Base-by-base conservation (phyloP, 2,888 invertebrate genomes). In the Pyrocoelia pectoralis region DNA sequence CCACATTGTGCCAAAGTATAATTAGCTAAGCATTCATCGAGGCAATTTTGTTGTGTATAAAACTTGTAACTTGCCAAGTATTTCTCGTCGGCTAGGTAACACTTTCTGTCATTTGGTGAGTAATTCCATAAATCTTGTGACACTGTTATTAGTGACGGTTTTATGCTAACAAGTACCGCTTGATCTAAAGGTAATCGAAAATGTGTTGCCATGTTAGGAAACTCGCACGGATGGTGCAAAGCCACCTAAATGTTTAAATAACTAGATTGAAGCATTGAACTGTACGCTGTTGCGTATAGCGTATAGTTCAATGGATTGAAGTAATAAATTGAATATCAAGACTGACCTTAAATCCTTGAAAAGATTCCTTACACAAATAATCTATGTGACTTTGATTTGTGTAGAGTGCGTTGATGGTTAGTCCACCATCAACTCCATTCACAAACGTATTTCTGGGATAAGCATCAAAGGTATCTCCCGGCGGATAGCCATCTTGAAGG, bases 81-180 rank as follows among this genome's bases (percentile, higher is more conserved):
- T 12, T 87, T 83, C 73, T 89, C 89, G 56, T 78, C 81, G 67
- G 87, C 85, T 74, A 88, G 89, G 77, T 84, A 88, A 72, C 88
- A 89, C 74, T 86, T 86, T 2, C 88, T 84, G 38, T 87, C 85
- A 19, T 81, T 77, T 0, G 89, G 86, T 46, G 84, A 82, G 66
- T 89, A 89, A 55, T 86, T 83, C 69, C 81, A 82, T 1, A 89
- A 78, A n/a, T 87, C 87, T 52, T 84, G 84, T 0, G 87, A 87
- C 2, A 89, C 89, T 2, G 87, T 88, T 79, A 89, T 88, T 82
- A 89, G 88, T 76, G 87, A 87, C 1, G 89, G 89, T 72, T 87
- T 85, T n/a, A 89, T 86, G 1, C 88, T 87, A 1, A 88, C 87
- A 1, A 88, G 83, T 0, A 89, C 84, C 76, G 88, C 88, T 73